Evolutionary conservation across 2,888 invertebrate genomes (phyloP).

Genomic region (Lypha dubia): DNA sequence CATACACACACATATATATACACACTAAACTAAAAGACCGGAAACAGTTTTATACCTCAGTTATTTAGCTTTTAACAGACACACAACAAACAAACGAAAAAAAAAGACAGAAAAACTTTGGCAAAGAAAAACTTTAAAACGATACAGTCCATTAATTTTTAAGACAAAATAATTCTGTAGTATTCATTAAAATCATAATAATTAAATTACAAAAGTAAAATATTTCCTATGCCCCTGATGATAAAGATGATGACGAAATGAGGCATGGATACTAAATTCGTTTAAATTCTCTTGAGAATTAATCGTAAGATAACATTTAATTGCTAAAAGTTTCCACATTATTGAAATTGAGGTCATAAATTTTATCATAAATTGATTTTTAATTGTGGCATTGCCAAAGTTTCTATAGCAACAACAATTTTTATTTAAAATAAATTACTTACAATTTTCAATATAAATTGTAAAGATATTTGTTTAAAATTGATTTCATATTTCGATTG

Average conservation of each 20-base stretch:
- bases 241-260: neutral
- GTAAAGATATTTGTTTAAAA: neutral
- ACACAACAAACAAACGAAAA: neutral
- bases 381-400: neutral
- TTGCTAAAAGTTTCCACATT: conserved; percentile 45
- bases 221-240: conserved; percentile 21
- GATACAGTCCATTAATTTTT: conserved; percentile 60
- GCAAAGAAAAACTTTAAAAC: conserved; percentile 39
- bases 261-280: neutral
- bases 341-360: conserved; percentile 27
- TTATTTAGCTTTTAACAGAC: conserved; percentile 30
- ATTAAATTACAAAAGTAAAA: conserved; percentile 44
- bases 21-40: conserved; percentile 2
- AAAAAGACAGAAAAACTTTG: too few species aligned
- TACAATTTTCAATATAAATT: neutral
- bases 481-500: neutral
- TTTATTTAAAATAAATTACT: neutral
- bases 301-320: conserved; percentile 16
- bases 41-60: conserved; percentile 9
- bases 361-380: conserved; percentile 26
- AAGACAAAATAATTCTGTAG: conserved; percentile 51
- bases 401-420: neutral
- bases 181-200: conserved; percentile 54
- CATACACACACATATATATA: conserved; percentile 11
- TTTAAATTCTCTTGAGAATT: conserved; percentile 8